These are phyloP conservation scores for Penaeus chinensis DNA, from an alignment of 1,140 invertebrate genomes.

Conservation along the genomic window DNA sequence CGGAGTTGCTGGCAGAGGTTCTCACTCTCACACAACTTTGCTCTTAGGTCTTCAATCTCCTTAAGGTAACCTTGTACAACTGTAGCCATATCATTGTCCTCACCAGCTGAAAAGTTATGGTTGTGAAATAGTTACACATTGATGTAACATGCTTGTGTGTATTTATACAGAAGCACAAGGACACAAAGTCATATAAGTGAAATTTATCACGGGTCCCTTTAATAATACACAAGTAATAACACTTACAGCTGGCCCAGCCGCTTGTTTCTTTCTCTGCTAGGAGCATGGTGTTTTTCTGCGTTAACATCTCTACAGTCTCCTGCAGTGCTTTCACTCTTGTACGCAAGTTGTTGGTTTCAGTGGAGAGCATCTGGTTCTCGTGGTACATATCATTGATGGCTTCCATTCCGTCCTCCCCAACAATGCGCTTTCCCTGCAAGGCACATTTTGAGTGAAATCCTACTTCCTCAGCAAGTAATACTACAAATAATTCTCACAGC, in stretches of 20 bases:
- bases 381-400: slow-evolving; percentile 93
- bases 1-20: slow-evolving; percentile 83
- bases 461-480: too few species aligned
- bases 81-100: slow-evolving; percentile 75
- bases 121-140: too few species aligned
- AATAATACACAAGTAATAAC: slow-evolving; percentile 67
- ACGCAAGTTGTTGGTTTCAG: slow-evolving; percentile 87
- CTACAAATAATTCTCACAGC: too few species aligned
- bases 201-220: slow-evolving; percentile 65
- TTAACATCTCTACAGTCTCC: slow-evolving; percentile 92
- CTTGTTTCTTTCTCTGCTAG: slow-evolving; percentile 82
- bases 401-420: slow-evolving; percentile 87
- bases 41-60: slow-evolving; percentile 91
- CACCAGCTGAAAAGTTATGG: slow-evolving; percentile 58
- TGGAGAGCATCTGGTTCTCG: slow-evolving; percentile 94
- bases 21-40: slow-evolving; percentile 89
- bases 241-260: slow-evolving; percentile 74
- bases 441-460: not conserved
- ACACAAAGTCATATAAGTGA: too few species aligned
- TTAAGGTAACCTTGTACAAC: slow-evolving; percentile 86
- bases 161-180: not conserved
- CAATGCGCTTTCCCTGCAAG: slow-evolving; percentile 83
- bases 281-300: slow-evolving; percentile 81
- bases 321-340: slow-evolving; percentile 92
- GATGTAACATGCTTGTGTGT: too few species aligned